phyloP scores from a whole-genome alignment of 2,797 vertebrate genomes.

The Acipenser ruthenus region DNA sequence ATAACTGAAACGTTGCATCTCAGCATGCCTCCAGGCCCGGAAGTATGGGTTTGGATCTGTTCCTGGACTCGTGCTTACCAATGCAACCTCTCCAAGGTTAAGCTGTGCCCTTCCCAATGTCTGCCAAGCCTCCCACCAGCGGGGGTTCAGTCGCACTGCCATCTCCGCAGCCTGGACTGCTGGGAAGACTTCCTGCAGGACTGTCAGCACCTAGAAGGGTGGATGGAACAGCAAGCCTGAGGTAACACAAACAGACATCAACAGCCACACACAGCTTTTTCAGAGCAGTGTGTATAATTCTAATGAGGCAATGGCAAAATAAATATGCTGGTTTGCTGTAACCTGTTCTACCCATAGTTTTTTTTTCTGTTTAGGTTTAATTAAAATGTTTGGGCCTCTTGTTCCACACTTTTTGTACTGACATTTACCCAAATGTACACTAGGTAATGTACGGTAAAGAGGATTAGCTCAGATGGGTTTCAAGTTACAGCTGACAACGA shows the following conservation, averaged over 20 bases:
- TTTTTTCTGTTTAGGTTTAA: too few relatives aligned
- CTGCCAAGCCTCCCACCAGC: slow-evolving; percentile 89
- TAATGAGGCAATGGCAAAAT: too few relatives aligned
- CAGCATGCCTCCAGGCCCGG: too few relatives aligned
- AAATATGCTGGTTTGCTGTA: too few relatives aligned
- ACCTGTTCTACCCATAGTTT: too few relatives aligned
- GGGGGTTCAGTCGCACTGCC: slow-evolving; percentile 75
- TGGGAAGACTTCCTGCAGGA: slow-evolving; percentile 83
- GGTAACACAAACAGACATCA: too few relatives aligned
- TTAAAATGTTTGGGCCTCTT: too few relatives aligned
- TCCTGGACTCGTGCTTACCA: slow-evolving; percentile 58
- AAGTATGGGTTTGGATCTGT: too few relatives aligned
- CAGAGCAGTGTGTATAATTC: too few relatives aligned
- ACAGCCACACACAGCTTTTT: too few relatives aligned
- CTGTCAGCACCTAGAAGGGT: slow-evolving; percentile 69
- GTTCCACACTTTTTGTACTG: background rate
- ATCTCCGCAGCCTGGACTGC: slow-evolving; percentile 87
- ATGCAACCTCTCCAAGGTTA: slow-evolving; percentile 82
- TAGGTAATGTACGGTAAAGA: background rate
- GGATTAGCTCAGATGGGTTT: background rate
- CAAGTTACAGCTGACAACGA: background rate
- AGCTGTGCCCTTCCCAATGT: slow-evolving; percentile 89
- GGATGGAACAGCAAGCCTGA: slow-evolving; percentile 17
- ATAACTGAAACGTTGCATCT: too few relatives aligned
- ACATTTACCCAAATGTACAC: background rate